These are phyloP conservation scores for Muntiacus muntjak DNA, from an alignment of 2,113 vertebrate species.

Conservation along the genomic window DNA sequence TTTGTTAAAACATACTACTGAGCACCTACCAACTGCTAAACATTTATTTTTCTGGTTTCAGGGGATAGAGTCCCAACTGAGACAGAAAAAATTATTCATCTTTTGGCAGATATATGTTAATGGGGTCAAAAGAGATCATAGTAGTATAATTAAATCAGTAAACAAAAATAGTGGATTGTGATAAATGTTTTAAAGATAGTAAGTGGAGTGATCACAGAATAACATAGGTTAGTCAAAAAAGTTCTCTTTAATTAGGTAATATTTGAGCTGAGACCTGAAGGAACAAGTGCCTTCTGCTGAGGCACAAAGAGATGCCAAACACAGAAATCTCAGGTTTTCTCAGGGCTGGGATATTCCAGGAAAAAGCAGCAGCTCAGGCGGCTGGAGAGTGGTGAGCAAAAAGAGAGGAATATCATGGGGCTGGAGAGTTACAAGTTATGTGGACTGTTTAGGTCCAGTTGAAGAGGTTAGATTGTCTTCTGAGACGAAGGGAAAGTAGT, in stretches of 20 bases:
- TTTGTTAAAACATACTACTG: neutral
- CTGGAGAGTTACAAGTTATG: neutral
- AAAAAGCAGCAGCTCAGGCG: neutral
- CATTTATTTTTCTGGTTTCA: neutral
- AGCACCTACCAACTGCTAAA: neutral
- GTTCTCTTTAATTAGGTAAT: neutral
- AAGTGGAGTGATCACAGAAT: neutral
- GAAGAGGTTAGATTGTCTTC: neutral
- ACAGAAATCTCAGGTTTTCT: neutral
- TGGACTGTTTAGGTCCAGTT: neutral
- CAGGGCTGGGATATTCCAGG: neutral
- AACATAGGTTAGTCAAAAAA: neutral
- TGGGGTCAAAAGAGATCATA: neutral
- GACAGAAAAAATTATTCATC: neutral
- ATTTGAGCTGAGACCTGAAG: neutral
- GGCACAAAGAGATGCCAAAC: neutral
- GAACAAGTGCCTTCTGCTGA: neutral
- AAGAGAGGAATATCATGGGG: accelerated
- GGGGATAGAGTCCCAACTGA: neutral
- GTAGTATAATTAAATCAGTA: neutral
- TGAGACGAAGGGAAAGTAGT: neutral
- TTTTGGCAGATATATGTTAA: neutral
- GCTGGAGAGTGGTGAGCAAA: neutral
- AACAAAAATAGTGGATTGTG: neutral
- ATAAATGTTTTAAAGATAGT: neutral